A percentile compares a stretch with the other conserved stretches of the same genome.
phyloP scores from a whole-genome alignment of 2,113 vertebrate genomes.

The Hemiscyllium ocellatum region DNA sequence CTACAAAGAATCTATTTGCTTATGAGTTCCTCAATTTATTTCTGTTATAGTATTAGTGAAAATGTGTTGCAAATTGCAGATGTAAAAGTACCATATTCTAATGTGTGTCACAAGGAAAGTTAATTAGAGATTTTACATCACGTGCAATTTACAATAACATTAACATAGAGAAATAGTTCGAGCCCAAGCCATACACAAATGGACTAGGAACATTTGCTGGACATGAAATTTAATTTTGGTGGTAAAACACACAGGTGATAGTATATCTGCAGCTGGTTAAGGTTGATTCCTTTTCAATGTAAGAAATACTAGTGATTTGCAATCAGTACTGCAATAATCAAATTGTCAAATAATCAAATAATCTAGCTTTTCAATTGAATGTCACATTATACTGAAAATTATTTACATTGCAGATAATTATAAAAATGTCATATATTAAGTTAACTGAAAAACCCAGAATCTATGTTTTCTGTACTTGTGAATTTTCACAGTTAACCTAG shows the following conservation, averaged over 20 bases:
- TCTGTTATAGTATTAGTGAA: slow-evolving; percentile 43
- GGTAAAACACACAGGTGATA: background rate
- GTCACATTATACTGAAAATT: background rate
- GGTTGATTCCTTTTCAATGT: background rate
- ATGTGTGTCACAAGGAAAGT: slow-evolving; percentile 38
- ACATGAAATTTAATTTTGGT: background rate
- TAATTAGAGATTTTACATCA: slow-evolving; percentile 34
- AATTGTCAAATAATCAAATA: too few relatives aligned
- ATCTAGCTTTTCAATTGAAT: background rate
- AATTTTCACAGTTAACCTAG: background rate
- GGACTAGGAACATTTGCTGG: too few relatives aligned
- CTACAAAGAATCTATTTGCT: slow-evolving; percentile 50
- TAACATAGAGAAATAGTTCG: slow-evolving; percentile 19
- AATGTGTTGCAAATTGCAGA: slow-evolving; percentile 43
- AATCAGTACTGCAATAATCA: background rate
- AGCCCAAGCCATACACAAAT: background rate
- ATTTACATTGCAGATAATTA: background rate
- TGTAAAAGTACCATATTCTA: slow-evolving; percentile 7
- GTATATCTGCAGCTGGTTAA: background rate
- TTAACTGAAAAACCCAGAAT: background rate
- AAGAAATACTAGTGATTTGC: background rate
- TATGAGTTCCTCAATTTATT: slow-evolving; percentile 48
- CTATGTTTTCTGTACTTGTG: background rate
- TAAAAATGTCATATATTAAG: background rate
- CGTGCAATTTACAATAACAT: slow-evolving; percentile 39